Conservation (phyloP, 2,113 vertebrate genomes). For the Tachysurus vachellii region DNA sequence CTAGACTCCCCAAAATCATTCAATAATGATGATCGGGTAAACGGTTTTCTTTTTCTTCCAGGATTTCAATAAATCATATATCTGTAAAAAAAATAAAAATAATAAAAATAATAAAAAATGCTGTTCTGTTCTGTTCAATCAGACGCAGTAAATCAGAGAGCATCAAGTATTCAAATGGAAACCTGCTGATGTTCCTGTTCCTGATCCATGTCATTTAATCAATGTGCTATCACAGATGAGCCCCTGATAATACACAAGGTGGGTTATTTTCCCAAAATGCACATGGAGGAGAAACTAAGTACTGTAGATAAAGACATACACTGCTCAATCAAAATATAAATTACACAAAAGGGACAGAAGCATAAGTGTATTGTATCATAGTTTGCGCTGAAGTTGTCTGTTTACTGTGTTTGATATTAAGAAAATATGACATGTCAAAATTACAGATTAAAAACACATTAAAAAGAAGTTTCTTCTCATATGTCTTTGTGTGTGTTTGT, state of each 20-base stretch:
- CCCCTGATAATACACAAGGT: not conserved
- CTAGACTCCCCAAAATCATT: constrained; percentile 9
- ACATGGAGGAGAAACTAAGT: not conserved
- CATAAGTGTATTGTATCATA: not conserved
- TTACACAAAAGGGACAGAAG: not conserved
- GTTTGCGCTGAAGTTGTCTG: not conserved
- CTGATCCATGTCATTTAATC: not conserved
- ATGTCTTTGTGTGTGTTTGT: not conserved
- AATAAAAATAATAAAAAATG: not conserved
- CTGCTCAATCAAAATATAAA: not conserved
- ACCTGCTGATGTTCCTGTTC: not conserved
- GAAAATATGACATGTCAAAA: not conserved
- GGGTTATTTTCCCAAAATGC: not conserved
- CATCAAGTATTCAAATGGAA: not conserved
- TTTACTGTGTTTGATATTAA: not conserved
- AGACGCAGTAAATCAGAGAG: not conserved
- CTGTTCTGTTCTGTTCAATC: not conserved
- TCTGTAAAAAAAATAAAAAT: not conserved
- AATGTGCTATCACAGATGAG: not conserved
- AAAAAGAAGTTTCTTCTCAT: not conserved
- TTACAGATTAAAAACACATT: not conserved
- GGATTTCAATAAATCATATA: not conserved
- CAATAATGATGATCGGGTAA: constrained; percentile 15
- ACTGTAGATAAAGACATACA: too few relatives aligned
- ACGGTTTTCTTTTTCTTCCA: not conserved